These are phyloP conservation scores for Chamaea fasciata DNA, from an alignment of 2,113 vertebrate species.

Conservation along the genomic window DNA sequence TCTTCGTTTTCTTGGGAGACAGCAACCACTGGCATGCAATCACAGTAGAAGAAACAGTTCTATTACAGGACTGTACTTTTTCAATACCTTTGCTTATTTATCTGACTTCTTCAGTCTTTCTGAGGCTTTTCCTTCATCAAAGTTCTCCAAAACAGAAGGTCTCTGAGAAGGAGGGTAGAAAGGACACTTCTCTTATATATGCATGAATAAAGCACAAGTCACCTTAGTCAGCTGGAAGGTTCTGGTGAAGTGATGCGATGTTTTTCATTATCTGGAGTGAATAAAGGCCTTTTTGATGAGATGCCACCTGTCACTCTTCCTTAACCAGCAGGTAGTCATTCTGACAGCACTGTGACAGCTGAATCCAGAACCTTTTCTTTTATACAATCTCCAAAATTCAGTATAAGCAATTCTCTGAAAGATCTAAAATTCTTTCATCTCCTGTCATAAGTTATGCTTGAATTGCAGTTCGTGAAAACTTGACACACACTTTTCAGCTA, in stretches of 20 bases:
- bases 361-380: not conserved
- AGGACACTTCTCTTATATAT: not conserved
- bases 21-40: not conserved
- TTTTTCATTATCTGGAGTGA: not conserved
- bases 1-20: not conserved
- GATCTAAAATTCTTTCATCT: not conserved
- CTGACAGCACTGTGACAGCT: not conserved
- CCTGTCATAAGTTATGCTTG: not conserved
- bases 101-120: not conserved
- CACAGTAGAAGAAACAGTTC: not conserved
- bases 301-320: not conserved
- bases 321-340: not conserved
- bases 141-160: not conserved
- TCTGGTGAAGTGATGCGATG: not conserved
- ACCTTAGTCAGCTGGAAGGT: not conserved
- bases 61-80: not conserved
- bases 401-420: not conserved
- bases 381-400: not conserved
- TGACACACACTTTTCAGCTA: not conserved
- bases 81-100: not conserved
- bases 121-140: not conserved
- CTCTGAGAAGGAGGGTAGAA: not conserved
- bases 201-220: not conserved
- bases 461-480: not conserved
- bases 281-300: not conserved